Evolutionary conservation across 2,113 vertebrate genomes (phyloP), one percentile per base, ranked within the genome.

Genomic region (Megaceryle maxima): DNA sequence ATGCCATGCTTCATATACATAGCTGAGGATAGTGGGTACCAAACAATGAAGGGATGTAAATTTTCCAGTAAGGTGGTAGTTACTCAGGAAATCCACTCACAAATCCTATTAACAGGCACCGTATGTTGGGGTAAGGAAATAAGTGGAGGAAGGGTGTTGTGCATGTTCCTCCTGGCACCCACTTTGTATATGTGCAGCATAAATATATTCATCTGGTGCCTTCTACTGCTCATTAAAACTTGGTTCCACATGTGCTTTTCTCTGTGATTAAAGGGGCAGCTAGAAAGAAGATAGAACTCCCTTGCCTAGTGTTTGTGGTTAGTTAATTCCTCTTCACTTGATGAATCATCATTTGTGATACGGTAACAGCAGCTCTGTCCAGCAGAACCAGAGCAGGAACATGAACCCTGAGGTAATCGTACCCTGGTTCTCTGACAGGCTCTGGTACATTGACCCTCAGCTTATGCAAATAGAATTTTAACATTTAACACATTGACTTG

Each of bases 111-210:
- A 96, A 86, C 37, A 59, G 83, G 44, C 82, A 90, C 83, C 0
- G 1, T 85, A 50, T 91, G 77, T 0, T 2, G 33, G 57, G 35
- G 48, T 72, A 68, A 97, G 63, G 77, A 85, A 85, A 94, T 59
- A 94, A 85, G 91, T 72, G 51, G 90, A 97, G 95, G 96, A 97
- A 97, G 85, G 89, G 92, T 95, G 92, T 96, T 95, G 80, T 81
- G 79, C 11, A 10, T 81, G 57, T 94, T 92, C 91, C 80, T 97
- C 63, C 89, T 96, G 92, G 87, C 91, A 91, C 88, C 73, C 79
- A 69, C 48, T 88, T 90, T 79, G 48, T 83, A 25, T 86, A 43
- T 37, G 72, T 90, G 41, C 56, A 68, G 16, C 60, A 57, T 63
- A 83, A 94, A 95, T 64, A 46, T 87, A 56, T 90, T 92, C 70